These are phyloP conservation scores for Cecropterus lyciades DNA, from an alignment of 1,140 invertebrate species.

Conservation along the genomic window DNA sequence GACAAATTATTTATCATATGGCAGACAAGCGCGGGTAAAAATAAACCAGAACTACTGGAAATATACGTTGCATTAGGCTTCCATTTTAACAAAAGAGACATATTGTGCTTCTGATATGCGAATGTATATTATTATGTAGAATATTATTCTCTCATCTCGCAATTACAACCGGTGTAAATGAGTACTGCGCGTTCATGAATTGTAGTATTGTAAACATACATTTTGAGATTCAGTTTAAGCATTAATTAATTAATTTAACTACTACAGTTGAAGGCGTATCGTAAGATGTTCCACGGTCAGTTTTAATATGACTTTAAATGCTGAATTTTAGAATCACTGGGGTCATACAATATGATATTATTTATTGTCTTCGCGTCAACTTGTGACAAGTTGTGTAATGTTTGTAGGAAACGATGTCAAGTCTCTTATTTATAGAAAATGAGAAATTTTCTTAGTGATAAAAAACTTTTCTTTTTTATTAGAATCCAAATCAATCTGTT, in stretches of 20 bases:
- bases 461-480: no score
- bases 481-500: no score
- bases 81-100: background rate
- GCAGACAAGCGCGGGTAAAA: background rate
- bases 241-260: background rate
- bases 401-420: no score
- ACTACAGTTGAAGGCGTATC: no score
- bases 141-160: background rate
- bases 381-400: no score
- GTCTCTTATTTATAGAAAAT: no score
- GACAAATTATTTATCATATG: background rate
- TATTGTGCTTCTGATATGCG: background rate
- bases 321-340: no score
- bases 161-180: conserved; percentile 1
- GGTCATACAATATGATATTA: no score
- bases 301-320: no score
- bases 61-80: conserved; percentile 1
- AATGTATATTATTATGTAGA: background rate
- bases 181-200: background rate
- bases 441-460: no score
- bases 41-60: background rate
- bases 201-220: background rate
- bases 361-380: no score
- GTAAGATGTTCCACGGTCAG: no score
- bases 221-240: background rate